phyloP scores from a whole-genome alignment of 2,797 vertebrate genomes.

The Tarsius wallacei region DNA sequence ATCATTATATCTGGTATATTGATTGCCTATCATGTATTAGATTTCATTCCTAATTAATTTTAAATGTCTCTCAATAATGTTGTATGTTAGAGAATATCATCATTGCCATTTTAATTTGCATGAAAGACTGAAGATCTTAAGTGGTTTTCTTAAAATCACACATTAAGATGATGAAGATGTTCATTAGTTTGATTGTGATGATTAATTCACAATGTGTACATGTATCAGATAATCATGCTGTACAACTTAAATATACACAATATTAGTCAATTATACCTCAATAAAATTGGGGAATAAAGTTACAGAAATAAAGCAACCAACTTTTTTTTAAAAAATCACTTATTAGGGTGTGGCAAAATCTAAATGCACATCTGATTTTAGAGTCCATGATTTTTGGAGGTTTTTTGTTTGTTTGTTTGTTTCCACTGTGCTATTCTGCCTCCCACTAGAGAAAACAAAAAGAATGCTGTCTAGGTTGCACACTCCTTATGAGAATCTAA shows the following conservation, averaged over 20 bases:
- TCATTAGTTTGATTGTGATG: background rate
- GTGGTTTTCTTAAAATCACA: background rate
- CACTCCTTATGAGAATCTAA: too few species aligned
- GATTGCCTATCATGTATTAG: background rate
- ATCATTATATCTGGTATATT: background rate
- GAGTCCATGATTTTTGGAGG: background rate
- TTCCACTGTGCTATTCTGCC: background rate
- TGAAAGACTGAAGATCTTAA: background rate
- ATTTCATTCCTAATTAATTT: slow-evolving; percentile 39
- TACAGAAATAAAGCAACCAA: background rate
- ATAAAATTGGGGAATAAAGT: background rate
- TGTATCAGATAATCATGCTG: background rate
- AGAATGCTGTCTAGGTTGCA: too few species aligned
- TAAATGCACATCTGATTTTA: background rate
- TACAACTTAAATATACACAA: background rate
- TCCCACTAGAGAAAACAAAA: background rate
- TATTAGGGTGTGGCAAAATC: background rate
- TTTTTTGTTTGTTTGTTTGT: too few species aligned
- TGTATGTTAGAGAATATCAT: background rate
- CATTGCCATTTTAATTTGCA: background rate
- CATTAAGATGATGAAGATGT: background rate
- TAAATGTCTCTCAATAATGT: slow-evolving; percentile 26
- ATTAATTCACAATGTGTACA: background rate
- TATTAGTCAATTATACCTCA: background rate
- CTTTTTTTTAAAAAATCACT: background rate